phyloP scores from a whole-genome alignment of 2,797 vertebrate species.

The Melanotaenia parkinsoni region DNA sequence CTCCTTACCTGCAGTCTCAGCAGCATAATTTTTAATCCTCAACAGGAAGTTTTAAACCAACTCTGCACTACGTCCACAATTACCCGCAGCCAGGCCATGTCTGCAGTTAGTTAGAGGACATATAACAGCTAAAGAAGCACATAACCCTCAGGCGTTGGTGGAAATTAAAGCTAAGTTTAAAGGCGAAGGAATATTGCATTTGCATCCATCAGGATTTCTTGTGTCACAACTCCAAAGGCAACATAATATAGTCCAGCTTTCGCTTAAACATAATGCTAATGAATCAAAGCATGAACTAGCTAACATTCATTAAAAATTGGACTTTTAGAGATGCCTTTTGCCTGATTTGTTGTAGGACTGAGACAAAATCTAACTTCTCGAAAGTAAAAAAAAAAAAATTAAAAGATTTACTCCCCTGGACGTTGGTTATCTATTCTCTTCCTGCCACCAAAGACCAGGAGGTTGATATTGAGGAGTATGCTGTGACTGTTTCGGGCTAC shows the following conservation, averaged over 20 bases:
- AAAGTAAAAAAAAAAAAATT: slow-evolving; percentile 28
- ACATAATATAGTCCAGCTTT: slow-evolving; percentile 7
- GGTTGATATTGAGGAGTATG: no score
- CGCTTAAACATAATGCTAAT: slow-evolving; percentile 38
- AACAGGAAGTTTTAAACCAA: not conserved
- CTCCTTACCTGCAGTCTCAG: not conserved
- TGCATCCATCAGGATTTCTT: not conserved
- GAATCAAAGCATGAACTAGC: slow-evolving; percentile 42
- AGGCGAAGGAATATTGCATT: not conserved
- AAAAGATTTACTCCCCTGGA: slow-evolving; percentile 17
- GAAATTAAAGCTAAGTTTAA: not conserved
- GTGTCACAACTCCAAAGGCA: not conserved
- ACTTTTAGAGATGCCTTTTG: slow-evolving; percentile 14
- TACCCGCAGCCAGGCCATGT: not conserved
- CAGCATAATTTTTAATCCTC: not conserved
- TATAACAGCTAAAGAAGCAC: slow-evolving; percentile 3
- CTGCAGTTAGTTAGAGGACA: not conserved
- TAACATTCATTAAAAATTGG: slow-evolving; percentile 20
- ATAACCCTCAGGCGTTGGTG: not conserved
- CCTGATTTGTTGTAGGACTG: not conserved
- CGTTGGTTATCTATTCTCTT: slow-evolving; percentile 48
- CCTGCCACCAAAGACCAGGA: no score
- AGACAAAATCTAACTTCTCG: slow-evolving; percentile 41
- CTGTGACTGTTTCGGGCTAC: no score
- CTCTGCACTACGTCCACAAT: rapidly evolving